Percentiles rank a stretch among this genome's conserved stretches.
Evolutionary conservation across 2,797 vertebrate genomes (phyloP).

Genomic region (Propithecus perrieri): DNA sequence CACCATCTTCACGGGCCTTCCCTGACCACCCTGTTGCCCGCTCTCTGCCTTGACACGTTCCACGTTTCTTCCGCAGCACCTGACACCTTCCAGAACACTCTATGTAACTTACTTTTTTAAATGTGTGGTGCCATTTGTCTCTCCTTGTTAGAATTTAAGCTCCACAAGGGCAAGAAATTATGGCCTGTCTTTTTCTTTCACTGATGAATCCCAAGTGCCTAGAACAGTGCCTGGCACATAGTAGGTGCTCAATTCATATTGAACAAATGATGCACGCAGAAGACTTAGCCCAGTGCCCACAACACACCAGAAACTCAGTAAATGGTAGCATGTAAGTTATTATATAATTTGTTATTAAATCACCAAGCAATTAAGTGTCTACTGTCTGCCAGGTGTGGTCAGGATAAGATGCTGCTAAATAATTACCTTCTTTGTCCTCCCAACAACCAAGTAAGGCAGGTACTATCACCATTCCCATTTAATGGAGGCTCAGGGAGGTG

Average conservation of each 20-base stretch:
- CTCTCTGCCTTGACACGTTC: neutral
- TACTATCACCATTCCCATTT: neutral
- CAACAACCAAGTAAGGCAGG: neutral
- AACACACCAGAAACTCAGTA: neutral
- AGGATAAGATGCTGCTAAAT: neutral
- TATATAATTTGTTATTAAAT: neutral
- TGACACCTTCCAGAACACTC: neutral
- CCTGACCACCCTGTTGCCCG: neutral
- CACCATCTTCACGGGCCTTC: neutral
- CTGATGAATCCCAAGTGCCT: neutral
- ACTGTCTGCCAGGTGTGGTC: neutral
- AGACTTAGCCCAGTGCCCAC: neutral
- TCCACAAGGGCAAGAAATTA: neutral
- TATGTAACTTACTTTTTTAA: neutral
- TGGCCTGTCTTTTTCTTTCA: neutral
- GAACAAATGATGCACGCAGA: fast-evolving
- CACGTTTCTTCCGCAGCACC: neutral
- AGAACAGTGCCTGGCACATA: neutral
- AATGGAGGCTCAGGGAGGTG: neutral
- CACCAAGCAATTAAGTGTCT: neutral
- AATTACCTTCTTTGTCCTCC: neutral
- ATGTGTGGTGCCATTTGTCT: neutral
- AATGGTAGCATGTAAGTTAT: neutral
- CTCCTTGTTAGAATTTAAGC: neutral
- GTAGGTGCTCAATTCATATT: neutral